Percentiles rank a stretch among this genome's conserved stretches.
Evolutionary conservation across 1,140 invertebrate species (phyloP).

Genomic region (Penaeus japonicus): DNA sequence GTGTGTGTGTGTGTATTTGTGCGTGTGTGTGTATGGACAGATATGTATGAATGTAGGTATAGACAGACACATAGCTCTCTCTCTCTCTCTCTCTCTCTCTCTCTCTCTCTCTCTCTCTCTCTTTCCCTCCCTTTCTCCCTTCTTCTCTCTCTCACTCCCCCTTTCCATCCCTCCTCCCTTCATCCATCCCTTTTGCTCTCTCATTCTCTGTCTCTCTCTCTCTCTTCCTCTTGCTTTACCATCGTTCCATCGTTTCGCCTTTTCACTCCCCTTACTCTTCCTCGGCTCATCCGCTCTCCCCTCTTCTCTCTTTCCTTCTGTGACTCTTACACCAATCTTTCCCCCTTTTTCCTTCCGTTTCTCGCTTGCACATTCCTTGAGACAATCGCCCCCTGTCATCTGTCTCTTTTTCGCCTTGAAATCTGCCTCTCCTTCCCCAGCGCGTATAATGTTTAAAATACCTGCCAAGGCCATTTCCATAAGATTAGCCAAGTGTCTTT

Average conservation of each 20-base stretch:
- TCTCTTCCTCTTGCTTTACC: neutral
- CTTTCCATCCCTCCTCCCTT: neutral
- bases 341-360: neutral
- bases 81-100: neutral
- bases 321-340: neutral
- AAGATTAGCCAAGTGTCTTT: too few species aligned
- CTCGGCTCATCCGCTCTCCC: neutral
- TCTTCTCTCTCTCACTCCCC: neutral
- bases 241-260: neutral
- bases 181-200: neutral
- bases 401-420: neutral
- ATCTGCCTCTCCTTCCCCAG: too few species aligned
- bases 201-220: neutral
- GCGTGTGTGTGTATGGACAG: conserved; percentile 3
- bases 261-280: neutral
- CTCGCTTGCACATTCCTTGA: neutral
- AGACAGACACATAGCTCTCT: neutral
- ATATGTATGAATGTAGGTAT: conserved; percentile 10
- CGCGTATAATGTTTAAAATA: too few species aligned
- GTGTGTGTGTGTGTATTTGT: conserved; percentile 19
- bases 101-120: neutral
- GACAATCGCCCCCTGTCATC: neutral
- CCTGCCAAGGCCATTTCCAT: too few species aligned
- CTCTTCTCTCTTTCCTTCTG: neutral
- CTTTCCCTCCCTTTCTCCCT: neutral